These are phyloP conservation scores for Mythimna lalbum DNA, from an alignment of 2,888 invertebrate genomes.

Conservation along the genomic window DNA sequence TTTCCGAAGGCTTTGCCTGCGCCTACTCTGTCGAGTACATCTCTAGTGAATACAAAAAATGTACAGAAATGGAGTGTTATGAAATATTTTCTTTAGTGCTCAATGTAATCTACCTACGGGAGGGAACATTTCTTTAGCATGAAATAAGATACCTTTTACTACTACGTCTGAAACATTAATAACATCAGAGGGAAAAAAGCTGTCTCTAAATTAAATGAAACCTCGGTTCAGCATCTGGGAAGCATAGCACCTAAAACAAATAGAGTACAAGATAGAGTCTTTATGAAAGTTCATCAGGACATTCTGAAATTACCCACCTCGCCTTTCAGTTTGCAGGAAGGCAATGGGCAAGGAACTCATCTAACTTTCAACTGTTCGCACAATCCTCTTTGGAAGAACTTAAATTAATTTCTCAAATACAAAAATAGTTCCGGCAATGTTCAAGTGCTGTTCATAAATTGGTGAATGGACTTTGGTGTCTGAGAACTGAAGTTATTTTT, in stretches of 20 bases:
- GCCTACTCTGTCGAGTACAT: conserved; percentile 26
- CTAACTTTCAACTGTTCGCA: conserved; percentile 60
- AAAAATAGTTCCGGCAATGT: conserved; percentile 39
- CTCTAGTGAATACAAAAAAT: conserved; percentile 38
- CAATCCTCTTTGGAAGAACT: conserved; percentile 61
- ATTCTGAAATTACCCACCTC: conserved; percentile 59
- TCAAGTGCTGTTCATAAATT: conserved; percentile 25
- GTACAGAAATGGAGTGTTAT: conserved; percentile 43
- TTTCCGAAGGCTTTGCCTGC: conserved; percentile 17
- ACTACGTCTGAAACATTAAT: conserved; percentile 44
- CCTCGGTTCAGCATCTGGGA: conserved; percentile 16
- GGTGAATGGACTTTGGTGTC: conserved; percentile 1
- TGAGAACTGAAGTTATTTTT: conserved; percentile 3
- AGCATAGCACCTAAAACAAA: conserved; percentile 39
- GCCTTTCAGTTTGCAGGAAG: conserved; percentile 36
- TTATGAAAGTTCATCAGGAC: conserved; percentile 62
- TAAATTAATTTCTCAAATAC: conserved; percentile 63
- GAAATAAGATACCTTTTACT: conserved; percentile 43
- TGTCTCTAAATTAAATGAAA: conserved; percentile 44
- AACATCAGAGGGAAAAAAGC: conserved; percentile 28
- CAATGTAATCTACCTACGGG: conserved; percentile 41
- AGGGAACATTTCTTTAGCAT: conserved; percentile 24
- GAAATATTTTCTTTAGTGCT: conserved; percentile 52
- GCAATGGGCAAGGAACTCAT: conserved; percentile 58
- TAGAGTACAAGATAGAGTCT: conserved; percentile 49